Conservation (phyloP, 2,113 vertebrate genomes). For the Sapajus apella region DNA sequence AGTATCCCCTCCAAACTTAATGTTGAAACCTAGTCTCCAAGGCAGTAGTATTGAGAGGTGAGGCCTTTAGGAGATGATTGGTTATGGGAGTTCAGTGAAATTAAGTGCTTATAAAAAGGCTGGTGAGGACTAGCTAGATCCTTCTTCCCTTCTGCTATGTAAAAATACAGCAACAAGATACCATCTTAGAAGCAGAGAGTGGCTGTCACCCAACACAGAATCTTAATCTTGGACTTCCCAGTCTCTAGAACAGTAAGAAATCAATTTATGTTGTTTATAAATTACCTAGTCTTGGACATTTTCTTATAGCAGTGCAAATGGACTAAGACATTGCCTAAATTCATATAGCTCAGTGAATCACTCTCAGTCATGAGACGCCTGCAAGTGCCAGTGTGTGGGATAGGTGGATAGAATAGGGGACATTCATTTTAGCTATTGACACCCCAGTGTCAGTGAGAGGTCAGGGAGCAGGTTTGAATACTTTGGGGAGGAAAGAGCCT, state of each 20-base stretch:
- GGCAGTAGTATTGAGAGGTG: background rate
- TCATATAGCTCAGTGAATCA: background rate
- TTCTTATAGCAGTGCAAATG: background rate
- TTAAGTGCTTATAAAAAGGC: background rate
- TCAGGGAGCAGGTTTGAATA: background rate
- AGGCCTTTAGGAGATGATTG: background rate
- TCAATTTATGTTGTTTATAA: background rate
- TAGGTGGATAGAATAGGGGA: rapidly evolving
- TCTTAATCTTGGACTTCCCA: background rate
- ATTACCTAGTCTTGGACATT: background rate
- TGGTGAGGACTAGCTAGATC: background rate
- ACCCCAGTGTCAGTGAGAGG: background rate
- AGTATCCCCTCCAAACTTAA: background rate
- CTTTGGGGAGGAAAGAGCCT: background rate
- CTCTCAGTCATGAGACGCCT: background rate
- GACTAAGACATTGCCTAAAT: background rate
- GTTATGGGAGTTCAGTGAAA: background rate
- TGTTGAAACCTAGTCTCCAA: background rate
- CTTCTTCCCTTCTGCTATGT: background rate
- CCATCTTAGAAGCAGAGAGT: background rate
- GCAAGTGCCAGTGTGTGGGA: background rate
- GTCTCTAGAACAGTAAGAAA: background rate
- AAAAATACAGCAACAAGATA: background rate
- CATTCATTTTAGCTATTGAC: background rate
- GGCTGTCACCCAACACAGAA: background rate